Evolutionary conservation across 2,113 vertebrate genomes (phyloP), one percentile per base, ranked within the genome.

Genomic region (Sinocyclocheilus anophthalmus): DNA sequence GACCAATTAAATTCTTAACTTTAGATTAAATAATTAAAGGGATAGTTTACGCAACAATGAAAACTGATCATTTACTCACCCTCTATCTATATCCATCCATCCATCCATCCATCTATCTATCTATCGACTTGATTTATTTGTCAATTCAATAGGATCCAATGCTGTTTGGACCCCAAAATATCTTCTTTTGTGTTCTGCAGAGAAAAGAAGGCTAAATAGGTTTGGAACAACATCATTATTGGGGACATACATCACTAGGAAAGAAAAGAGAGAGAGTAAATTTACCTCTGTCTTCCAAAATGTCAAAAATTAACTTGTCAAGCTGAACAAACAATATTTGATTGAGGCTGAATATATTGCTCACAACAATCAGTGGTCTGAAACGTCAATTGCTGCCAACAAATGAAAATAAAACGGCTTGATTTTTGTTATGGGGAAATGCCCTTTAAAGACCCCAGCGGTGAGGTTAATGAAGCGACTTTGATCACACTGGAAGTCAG

Each of bases 401-500:
- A 83, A n/a, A 69, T 11, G 1, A 81, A 82, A 33, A 45, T 39
- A n/a, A 70, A 83, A 70, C 3, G n/a, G n/a, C 26, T 67, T 67
- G 77, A 79, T 67, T 45, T 81, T 48, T 76, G 73, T 30, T 18
- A 67, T 12, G 61, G n/a, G 24, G 79, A 81, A 67, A 63, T 81
- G 39, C 69, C 69, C 20, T 57, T 65, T 76, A 69, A 59, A 70
- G 33, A 10, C n/a, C 37, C 12, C 30, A 59, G 69, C 22, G 18
- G 33, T 82, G 84, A 82, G 81, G 79, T 18, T 82, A 86, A 81
- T 80, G 79, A 86, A 81, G 77, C 59, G 11, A 57, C 67, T 81
- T 81, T 80, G 77, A 86, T 75, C 77, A 81, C 77, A 81, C 53
- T 81, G 67, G 50, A 73, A 85, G 24, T 69, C 79, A 48, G 42